Base-by-base conservation (phyloP, 2,888 invertebrate species). In the Drosophila anomalata region DNA sequence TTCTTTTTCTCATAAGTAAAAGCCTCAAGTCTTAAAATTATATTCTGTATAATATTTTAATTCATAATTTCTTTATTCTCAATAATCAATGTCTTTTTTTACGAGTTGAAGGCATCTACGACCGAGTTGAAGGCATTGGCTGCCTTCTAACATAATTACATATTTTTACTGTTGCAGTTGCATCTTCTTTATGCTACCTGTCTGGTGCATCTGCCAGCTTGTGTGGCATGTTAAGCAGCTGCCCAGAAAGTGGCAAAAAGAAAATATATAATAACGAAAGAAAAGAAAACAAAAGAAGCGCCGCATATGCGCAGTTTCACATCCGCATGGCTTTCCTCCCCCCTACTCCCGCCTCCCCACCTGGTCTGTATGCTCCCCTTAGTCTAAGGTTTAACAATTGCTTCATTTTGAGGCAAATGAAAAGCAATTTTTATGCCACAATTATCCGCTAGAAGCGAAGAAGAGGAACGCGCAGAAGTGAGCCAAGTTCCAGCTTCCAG, bases 401-500 rank as follows among this genome's bases (percentile, higher is more conserved):
- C 83, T 87, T 84, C 70, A 84, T 84, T 84, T 87, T 73, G 70
- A 79, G 73, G 77, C 87, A 78, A 87, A 87, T 87, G 78, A 80
- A 84, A 84, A 78, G 87, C 75, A 87, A 84, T 84, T 82, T 81
- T 71, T 76, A 76, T 81, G 79, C 72, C 71, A 67, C 76, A 87
- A 87, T 87, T 82, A 80, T 75, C 59, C 75, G 66, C n/a, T 33
- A 36, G 17, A 22, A 48, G 22, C 69, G 42, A 42, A 22, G 53
- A 24, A 22, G 50, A 50, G 33, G 44, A 62, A 22, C 63, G 48
- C 69, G 17, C 57, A 50, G 41, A 68, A 57, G 48, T 53, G 53
- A 59, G 59, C 24, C 53, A 69, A 39, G 68, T 55, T 60, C 48
- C 47, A 50, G 59, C 50, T 55, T 60, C 48, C 47, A 50, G 57